These are phyloP conservation scores for Solenodon paradoxus DNA, from an alignment of 2,113 vertebrate species.

Conservation along the genomic window DNA sequence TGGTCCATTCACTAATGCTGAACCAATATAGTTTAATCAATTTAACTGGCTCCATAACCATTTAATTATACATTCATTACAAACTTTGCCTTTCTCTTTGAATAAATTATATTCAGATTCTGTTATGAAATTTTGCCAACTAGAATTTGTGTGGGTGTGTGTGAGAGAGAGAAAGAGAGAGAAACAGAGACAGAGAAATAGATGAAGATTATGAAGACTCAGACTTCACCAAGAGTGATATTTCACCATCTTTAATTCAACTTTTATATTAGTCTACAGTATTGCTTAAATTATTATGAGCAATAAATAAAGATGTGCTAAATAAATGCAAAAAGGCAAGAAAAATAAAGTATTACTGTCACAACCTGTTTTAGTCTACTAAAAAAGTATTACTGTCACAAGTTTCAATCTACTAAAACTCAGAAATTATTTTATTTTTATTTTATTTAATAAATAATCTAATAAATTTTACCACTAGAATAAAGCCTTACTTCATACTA, in stretches of 20 bases:
- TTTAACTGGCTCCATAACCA: neutral
- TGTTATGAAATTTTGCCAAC: neutral
- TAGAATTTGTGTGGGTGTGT: neutral
- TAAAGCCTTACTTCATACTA: no score
- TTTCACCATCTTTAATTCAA: neutral
- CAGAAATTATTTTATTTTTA: neutral
- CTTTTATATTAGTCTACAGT: neutral
- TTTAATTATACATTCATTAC: neutral
- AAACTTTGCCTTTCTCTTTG: neutral
- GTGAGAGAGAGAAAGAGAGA: neutral
- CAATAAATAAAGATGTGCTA: neutral
- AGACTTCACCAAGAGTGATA: neutral
- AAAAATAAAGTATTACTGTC: neutral
- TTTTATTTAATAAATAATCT: neutral
- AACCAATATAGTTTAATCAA: neutral
- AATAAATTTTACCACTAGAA: neutral
- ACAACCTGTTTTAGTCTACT: no score
- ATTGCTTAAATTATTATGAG: neutral
- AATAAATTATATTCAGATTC: neutral
- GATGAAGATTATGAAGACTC: neutral
- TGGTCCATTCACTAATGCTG: neutral
- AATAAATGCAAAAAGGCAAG: neutral
- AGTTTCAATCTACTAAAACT: neutral
- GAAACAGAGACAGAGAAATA: neutral
- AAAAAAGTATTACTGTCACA: neutral